Evolutionary conservation across 2,113 vertebrate genomes (phyloP).

Genomic region (Equus przewalskii): DNA sequence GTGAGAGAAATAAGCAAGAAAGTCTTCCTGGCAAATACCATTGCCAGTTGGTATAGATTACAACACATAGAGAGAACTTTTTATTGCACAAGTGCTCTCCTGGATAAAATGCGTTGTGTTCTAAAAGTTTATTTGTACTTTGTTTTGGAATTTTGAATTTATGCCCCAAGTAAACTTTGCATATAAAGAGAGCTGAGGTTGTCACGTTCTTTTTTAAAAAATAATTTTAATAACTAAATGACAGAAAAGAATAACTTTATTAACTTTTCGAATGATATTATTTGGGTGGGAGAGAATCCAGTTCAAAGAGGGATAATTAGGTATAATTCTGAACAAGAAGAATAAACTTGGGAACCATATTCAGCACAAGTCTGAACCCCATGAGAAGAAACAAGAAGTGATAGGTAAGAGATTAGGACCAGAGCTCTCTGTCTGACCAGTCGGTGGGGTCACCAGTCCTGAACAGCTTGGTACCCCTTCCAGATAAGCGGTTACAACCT

Average conservation of each 20-base stretch:
- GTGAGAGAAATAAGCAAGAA: slow-evolving; percentile 7
- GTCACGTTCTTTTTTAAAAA: not conserved
- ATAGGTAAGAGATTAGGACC: not conserved
- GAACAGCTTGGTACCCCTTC: not conserved
- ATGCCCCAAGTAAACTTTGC: slow-evolving; percentile 23
- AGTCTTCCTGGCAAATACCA: slow-evolving; percentile 2
- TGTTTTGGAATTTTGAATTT: slow-evolving; percentile 29
- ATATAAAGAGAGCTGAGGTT: not conserved
- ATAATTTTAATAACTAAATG: slow-evolving; percentile 23
- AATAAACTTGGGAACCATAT: not conserved
- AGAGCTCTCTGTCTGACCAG: not conserved
- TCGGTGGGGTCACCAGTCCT: not conserved
- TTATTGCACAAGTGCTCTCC: not conserved
- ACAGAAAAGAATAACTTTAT: slow-evolving; percentile 8
- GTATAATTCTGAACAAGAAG: not conserved
- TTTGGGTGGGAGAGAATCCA: not conserved
- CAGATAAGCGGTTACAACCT: not conserved
- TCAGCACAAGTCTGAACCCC: not conserved
- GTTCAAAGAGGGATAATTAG: not conserved
- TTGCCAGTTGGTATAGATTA: not conserved
- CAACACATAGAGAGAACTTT: not conserved
- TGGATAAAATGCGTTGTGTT: not conserved
- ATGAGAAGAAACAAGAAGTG: not conserved
- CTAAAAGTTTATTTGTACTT: slow-evolving; percentile 48
- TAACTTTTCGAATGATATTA: not conserved